Evolutionary conservation across 2,113 vertebrate genomes (phyloP), one percentile per base, ranked within the genome.

Genomic region (Elaphurus davidianus): DNA sequence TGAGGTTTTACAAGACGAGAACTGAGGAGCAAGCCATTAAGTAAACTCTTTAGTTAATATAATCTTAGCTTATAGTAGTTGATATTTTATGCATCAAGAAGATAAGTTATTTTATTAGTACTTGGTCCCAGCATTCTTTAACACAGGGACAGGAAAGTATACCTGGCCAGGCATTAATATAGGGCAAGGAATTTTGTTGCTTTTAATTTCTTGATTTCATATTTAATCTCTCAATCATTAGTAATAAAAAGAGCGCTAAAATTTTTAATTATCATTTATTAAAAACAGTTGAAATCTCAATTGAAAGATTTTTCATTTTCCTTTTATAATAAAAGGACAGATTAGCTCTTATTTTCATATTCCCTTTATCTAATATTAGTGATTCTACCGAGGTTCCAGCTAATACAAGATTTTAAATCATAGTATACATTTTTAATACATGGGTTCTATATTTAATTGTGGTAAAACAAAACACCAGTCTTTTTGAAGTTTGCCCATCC

Each of bases 171-270:
- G 6, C n/a, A 81, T 71, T 74, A 71, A 25, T 25, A 87, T 3
- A 82, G 54, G 2, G 2, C 1, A 59, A 7, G 36, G 12, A 87
- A 87, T 79, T 92, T 55, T 30, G 5, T 60, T 45, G 16, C 16
- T 60, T 96, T 97, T 92, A 93, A 94, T 74, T 91, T 90, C 4
- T 74, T 90, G 30, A 86, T 84, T 93, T 93, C 3, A 92, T 36
- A 55, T 86, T 79, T 50, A 82, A 97, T 40, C 28, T 94, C 3
- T 87, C 47, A 87, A 62, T 62, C 23, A 98, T 19, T 76, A 47
- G 15, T 27, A 60, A 87, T 83, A 85, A 52, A 93, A 88, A 36
- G 33, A 83, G 27, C n/a, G 71, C 17, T 95, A 86, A 76, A 59
- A n/a, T 96, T 96, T 17, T 13, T 57, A 91, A 12, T 23, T 64